A percentile compares a stretch with the other conserved stretches of the same genome.
These are phyloP conservation scores for Gallinago paraguaiae DNA, from an alignment of 2,113 vertebrate genomes.

Conservation along the genomic window DNA sequence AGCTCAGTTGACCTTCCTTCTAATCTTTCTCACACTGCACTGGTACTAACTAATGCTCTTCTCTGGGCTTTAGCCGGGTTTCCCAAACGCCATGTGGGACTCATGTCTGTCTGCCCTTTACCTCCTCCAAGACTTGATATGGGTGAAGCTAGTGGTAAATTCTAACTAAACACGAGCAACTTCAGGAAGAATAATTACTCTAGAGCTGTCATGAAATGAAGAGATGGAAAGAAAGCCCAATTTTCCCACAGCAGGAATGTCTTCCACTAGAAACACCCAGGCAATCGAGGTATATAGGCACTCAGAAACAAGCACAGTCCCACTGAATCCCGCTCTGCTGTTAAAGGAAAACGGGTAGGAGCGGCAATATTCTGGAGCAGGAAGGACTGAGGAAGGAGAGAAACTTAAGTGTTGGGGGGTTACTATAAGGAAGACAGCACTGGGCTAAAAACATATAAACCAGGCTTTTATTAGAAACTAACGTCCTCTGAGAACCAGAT, in stretches of 20 bases:
- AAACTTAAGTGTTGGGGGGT: not conserved
- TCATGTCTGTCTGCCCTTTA: not conserved
- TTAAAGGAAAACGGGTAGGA: not conserved
- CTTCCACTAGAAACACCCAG: not conserved
- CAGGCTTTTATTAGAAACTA: not conserved
- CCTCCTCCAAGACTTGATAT: not conserved
- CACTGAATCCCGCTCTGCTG: not conserved
- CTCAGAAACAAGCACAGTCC: not conserved
- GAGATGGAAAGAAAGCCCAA: not conserved
- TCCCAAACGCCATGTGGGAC: not conserved
- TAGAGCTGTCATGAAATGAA: not conserved
- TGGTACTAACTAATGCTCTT: not conserved
- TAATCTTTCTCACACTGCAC: not conserved
- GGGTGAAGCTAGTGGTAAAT: not conserved
- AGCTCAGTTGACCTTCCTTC: not conserved
- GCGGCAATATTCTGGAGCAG: not conserved
- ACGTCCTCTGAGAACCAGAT: not conserved
- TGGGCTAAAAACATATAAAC: not conserved
- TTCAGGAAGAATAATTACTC: not conserved
- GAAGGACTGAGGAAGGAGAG: not conserved
- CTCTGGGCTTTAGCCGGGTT: not conserved
- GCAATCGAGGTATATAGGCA: accelerated
- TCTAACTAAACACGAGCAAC: not conserved
- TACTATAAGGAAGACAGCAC: not conserved
- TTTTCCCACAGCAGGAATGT: not conserved